Base-by-base conservation (phyloP, 2,888 invertebrate genomes). In the Tillus elongatus region DNA sequence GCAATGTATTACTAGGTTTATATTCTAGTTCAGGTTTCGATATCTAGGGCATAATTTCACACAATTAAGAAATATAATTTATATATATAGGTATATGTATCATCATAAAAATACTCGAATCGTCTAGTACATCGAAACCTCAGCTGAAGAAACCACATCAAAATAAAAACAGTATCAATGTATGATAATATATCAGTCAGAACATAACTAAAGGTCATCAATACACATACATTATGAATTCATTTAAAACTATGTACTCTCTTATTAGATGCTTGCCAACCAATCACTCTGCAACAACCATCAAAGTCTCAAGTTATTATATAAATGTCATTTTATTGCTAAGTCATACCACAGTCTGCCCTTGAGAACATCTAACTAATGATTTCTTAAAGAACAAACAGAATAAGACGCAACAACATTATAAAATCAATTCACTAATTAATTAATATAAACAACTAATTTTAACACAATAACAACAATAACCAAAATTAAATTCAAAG, bases 271-370 rank as follows among this genome's bases (percentile, higher is more conserved):
- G 24, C 6, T 6, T 19, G 24, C 24, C 24, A 19, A 19, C 24
- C n/a, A 6, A n/a, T 19, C 24, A 52, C n/a, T n/a, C n/a, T n/a
- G n/a, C n/a, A n/a, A n/a, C n/a, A n/a, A n/a, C n/a, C n/a, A n/a
- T n/a, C n/a, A n/a, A n/a, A n/a, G n/a, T n/a, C n/a, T n/a, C n/a
- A n/a, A n/a, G n/a, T n/a, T n/a, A n/a, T n/a, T n/a, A n/a, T n/a
- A n/a, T n/a, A 51, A 47, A 47, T 54, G 50, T 53, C 44, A 41
- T 56, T 47, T 62, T 64, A 64, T 64, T 63, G 63, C 63, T 63
- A 58, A 57, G 54, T 59, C 53, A 57, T 58, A 61, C 61, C 60
- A 58, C 56, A 55, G 52, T 56, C 56, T 56, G 50, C 48, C 49
- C 43, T 36, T 19, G 24, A 19, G n/a, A 19, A n/a, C n/a, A 19